Base-by-base conservation (phyloP, 2,888 invertebrate species). In the Brachylomia viminalis region DNA sequence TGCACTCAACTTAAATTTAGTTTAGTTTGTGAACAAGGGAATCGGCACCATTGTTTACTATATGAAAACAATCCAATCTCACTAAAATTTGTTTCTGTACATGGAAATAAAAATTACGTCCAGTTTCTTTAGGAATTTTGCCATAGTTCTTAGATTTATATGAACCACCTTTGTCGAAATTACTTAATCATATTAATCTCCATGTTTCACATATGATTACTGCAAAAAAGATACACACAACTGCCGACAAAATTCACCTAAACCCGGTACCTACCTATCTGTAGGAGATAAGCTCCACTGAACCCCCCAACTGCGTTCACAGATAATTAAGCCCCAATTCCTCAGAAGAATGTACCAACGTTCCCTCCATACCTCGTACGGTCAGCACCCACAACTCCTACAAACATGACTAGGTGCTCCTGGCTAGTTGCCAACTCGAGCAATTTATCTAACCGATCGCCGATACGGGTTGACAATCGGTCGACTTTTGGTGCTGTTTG, bases 381-480 rank as follows among this genome's bases (percentile, higher is more conserved):
- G 72, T 56, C 58, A 64, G 58, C 78, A 62, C 49, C 33, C 54
- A 45, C 59, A 70, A 38, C 47, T 47, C 45, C 72, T n/a, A 52
- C 38, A 47, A 58, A 67, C 17, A 68, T 65, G 42, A 33, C 59
- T 45, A 66, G 10, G 66, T 47, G n/a, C 23, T 52, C 49, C 38
- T 90, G 90, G 90, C 89, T 7, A 11, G 66, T 49, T 72, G 89
- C 88, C 86, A 87, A 77, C 47, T 68, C 45, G 69, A 72, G 66
- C 80, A 77, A 89, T 88, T 87, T 89, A 90, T 88, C 86, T 84
- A 61, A 20, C 75, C 38, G 74, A 54, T 77, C 64, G 45, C 75
- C 70, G 84, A 87, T 82, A 85, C 82, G 84, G 80, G 58, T 82
- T 87, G 87, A 84, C 87, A 88, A 82, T 77, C 82, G 82, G 56